A percentile compares a stretch with the other conserved stretches of the same genome.
Evolutionary conservation across 2,888 invertebrate species (phyloP).

Genomic region (Sclerodermus sp.): DNA sequence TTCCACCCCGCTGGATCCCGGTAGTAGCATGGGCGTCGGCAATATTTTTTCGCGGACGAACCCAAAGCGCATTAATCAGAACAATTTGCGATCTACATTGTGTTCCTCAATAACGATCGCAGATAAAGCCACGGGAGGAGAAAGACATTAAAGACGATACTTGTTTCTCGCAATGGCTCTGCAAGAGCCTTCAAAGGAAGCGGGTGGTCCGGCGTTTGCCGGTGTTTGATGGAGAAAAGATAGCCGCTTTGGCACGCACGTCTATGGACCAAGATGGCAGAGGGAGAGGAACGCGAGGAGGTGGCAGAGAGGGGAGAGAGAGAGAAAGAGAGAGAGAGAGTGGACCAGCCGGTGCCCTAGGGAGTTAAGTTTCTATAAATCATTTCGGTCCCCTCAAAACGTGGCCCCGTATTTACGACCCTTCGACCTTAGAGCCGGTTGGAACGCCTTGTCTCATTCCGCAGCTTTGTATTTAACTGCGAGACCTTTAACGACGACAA

Average conservation of each 20-base stretch:
- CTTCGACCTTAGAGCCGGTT: conserved; percentile 32
- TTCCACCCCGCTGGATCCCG: too few species aligned
- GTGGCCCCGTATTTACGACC: conserved; percentile 50
- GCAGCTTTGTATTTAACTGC: conserved; percentile 38
- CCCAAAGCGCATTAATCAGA: too few species aligned
- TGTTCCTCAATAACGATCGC: too few species aligned
- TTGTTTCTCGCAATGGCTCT: too few species aligned
- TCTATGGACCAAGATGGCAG: conserved; percentile 13
- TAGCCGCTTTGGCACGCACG: conserved; percentile 26
- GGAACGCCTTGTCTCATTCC: conserved; percentile 33
- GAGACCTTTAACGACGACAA: conserved; percentile 50
- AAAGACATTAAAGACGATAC: too few species aligned
- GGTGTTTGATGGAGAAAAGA: conserved; percentile 31
- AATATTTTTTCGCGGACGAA: too few species aligned
- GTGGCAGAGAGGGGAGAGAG: conserved; percentile 10
- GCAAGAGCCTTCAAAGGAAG: too few species aligned
- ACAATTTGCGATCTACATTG: too few species aligned
- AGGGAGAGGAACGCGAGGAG: conserved; percentile 7
- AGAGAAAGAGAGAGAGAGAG: conserved; percentile 7
- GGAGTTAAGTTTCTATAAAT: conserved; percentile 56
- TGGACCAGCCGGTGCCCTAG: conserved; percentile 24
- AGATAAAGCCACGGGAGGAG: too few species aligned
- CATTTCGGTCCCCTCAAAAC: conserved; percentile 51
- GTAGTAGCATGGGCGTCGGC: too few species aligned
- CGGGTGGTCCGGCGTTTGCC: background rate